Conservation (phyloP, 2,888 invertebrate species). For the Metellina segmentata region DNA sequence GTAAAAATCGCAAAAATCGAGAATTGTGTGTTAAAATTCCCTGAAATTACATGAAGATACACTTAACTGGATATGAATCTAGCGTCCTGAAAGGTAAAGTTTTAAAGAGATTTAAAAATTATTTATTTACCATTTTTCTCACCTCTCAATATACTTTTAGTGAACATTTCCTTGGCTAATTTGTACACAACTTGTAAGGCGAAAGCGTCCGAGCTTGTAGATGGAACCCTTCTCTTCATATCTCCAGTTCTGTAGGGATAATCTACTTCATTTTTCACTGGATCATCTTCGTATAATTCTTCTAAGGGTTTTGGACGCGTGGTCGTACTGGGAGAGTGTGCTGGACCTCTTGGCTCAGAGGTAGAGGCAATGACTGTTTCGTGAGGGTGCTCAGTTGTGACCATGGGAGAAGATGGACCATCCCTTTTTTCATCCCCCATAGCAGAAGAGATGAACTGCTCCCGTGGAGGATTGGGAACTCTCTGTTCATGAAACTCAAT, state of each 20-base stretch:
- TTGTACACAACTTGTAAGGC: slow-evolving; percentile 90
- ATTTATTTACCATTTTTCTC: background rate
- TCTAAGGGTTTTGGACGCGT: slow-evolving; percentile 7
- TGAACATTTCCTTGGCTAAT: slow-evolving; percentile 90
- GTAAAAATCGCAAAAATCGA: too few species aligned
- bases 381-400: slow-evolving; percentile 56
- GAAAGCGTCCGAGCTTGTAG: slow-evolving; percentile 85
- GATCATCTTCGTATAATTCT: background rate
- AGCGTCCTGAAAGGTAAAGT: too few species aligned
- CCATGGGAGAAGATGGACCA: background rate
- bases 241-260: slow-evolving; percentile 13
- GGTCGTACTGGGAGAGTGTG: slow-evolving; percentile 41
- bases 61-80: too few species aligned
- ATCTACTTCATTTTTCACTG: background rate
- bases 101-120: background rate
- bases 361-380: slow-evolving; percentile 59
- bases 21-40: too few species aligned
- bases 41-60: too few species aligned
- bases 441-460: slow-evolving; percentile 34
- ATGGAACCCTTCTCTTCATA: slow-evolving; percentile 14
- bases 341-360: slow-evolving; percentile 34
- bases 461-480: slow-evolving; percentile 18
- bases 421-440: slow-evolving; percentile 44
- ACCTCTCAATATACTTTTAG: slow-evolving; percentile 87
- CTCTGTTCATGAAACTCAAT: slow-evolving; percentile 10